Evolutionary conservation across 2,113 vertebrate genomes (phyloP).

Genomic region (Rhea pennata): DNA sequence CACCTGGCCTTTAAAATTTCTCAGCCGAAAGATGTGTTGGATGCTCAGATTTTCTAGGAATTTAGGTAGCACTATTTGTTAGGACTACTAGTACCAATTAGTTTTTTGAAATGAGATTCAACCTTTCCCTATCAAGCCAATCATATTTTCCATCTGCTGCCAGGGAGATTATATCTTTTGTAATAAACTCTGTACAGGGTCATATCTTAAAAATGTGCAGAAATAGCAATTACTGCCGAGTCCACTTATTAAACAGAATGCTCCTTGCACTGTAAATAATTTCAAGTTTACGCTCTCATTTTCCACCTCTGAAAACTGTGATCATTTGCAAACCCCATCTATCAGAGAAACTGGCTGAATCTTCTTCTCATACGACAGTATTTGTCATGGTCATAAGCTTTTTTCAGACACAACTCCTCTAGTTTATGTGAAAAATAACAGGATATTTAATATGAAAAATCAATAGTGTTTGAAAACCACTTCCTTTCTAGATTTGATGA

Average conservation of each 20-base stretch:
- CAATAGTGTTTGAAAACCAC: not conserved
- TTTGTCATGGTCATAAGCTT: not conserved
- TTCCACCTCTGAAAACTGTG: not conserved
- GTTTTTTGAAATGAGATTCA: not conserved
- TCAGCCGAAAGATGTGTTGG: not conserved
- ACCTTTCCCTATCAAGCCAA: not conserved
- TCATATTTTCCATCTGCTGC: not conserved
- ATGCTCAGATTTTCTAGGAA: not conserved
- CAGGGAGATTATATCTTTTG: not conserved
- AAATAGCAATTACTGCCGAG: not conserved
- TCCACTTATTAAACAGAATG: not conserved
- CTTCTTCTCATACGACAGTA: not conserved
- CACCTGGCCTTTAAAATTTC: not conserved
- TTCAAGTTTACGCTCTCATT: not conserved
- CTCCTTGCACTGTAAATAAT: not conserved
- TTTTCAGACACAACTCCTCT: not conserved
- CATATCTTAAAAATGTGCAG: not conserved
- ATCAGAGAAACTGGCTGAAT: not conserved
- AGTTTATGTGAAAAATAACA: not conserved
- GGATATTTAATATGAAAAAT: not conserved
- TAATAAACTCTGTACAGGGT: not conserved
- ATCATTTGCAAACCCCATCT: not conserved
- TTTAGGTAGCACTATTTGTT: not conserved
- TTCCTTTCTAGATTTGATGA: not conserved
- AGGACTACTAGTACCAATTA: not conserved